Base-by-base conservation (phyloP, 2,113 vertebrate species). In the Canis aureus region DNA sequence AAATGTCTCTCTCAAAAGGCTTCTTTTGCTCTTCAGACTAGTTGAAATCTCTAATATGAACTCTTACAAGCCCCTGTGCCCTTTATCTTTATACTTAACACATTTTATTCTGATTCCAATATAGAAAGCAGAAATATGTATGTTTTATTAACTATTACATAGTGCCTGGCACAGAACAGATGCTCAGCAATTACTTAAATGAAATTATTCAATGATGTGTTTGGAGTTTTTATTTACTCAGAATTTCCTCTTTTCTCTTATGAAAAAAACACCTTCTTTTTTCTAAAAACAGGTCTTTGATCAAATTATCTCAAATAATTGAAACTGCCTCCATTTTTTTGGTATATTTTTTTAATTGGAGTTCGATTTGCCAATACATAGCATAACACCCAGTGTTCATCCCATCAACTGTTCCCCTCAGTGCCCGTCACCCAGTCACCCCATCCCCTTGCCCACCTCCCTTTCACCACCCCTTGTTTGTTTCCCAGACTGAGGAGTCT, bases 111-210 rank as follows among this genome's bases (percentile, higher is more conserved):
- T 95, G 32, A 51, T 85, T 74, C 4, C 11, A 80, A 8, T 35
- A 62, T 74, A 19, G 51, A 91, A 19, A 57, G 20, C 1, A 89
- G 23, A 12, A 19, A 83, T 90, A n/a, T 10, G 4, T 60, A 74
- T 35, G 11, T 53, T 89, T 71, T 95, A 35, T 95, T 95, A 92
- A 73, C 1, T 38, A 2, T 27, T 67, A 1, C 25, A 90, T 32
- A 96, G 13, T 69, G 4, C 3, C 13, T 88, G 29, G 5, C 3
- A 93, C 8, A 84, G 19, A 96, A 79, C 0, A 85, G 22, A 11
- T 32, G 12, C 17, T 91, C 11, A 78, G 60, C 67, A 64, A 81
- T 74, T 91, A 88, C 51, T 92, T 92, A 82, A 95, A 71, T 84
- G 11, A 57, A 88, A 81, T 62, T 91, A 74, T 79, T 95, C 64